phyloP scores from a whole-genome alignment of 1,140 invertebrate genomes.

The Varroa destructor region DNA sequence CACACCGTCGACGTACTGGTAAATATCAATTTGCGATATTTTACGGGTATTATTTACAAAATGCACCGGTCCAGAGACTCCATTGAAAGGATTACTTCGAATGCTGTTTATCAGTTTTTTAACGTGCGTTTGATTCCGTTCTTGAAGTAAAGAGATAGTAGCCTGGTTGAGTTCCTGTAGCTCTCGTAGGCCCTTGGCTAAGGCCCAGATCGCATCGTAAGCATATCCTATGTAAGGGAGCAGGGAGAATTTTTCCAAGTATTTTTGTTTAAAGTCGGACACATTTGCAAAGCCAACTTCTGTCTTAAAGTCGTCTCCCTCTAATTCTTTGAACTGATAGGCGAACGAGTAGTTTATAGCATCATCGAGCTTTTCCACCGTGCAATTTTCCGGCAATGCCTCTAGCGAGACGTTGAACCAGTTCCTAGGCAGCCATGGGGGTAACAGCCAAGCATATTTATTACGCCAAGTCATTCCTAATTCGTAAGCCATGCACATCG shows the following conservation, averaged over 20 bases:
- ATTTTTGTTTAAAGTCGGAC: constrained; percentile 35
- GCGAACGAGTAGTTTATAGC: constrained; percentile 55
- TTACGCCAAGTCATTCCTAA: constrained; percentile 50
- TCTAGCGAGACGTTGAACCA: constrained; percentile 46
- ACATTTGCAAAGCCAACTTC: constrained; percentile 51
- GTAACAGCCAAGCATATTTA: constrained; percentile 70
- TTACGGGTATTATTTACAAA: background rate
- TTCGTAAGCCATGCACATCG: constrained; percentile 62
- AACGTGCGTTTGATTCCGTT: background rate
- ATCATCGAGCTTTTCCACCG: constrained; percentile 49
- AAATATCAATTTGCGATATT: background rate
- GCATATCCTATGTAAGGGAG: constrained; percentile 56
- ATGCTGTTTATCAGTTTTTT: background rate
- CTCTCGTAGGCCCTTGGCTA: background rate
- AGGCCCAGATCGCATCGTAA: constrained; percentile 67
- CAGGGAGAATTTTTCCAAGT: background rate
- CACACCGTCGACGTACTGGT: background rate
- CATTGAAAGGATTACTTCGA: background rate
- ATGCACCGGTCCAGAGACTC: background rate
- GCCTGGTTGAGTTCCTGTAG: background rate
- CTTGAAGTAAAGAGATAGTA: background rate
- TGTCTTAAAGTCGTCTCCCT: constrained; percentile 46
- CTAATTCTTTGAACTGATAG: constrained; percentile 7
- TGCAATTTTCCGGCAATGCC: constrained; percentile 46
- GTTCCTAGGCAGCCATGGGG: constrained; percentile 52